phyloP scores from a whole-genome alignment of 2,888 invertebrate genomes.

The Drepanosiphum platanoidis region DNA sequence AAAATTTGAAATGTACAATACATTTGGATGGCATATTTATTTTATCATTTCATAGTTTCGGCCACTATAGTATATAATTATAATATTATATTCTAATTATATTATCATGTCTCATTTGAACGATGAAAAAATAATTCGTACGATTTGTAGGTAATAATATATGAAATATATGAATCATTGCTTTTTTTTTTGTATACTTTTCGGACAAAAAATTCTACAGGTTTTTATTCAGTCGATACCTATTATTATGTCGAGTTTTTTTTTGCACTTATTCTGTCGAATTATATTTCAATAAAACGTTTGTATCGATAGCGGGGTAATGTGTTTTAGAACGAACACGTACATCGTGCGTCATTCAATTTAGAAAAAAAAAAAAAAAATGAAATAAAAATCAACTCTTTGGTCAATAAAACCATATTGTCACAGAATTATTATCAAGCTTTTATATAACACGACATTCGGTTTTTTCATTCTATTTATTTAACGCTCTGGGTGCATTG shows the following conservation, averaged over 20 bases:
- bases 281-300: neutral
- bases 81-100: too few species aligned
- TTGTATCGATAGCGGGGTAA: neutral
- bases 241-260: too few species aligned
- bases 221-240: too few species aligned
- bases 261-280: neutral
- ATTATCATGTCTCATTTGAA: too few species aligned
- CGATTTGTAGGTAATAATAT: too few species aligned
- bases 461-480: constrained; percentile 15
- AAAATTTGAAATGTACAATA: too few species aligned
- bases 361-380: neutral
- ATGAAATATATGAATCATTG: too few species aligned
- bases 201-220: too few species aligned
- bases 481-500: neutral
- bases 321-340: neutral
- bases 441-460: neutral
- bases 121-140: too few species aligned
- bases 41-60: neutral
- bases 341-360: neutral
- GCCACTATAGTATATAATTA: neutral
- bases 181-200: too few species aligned
- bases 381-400: neutral
- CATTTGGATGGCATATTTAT: neutral
- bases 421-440: constrained; percentile 21
- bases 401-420: neutral